Conservation (phyloP, 2,113 vertebrate genomes). For the Pontoporia blainvillei region DNA sequence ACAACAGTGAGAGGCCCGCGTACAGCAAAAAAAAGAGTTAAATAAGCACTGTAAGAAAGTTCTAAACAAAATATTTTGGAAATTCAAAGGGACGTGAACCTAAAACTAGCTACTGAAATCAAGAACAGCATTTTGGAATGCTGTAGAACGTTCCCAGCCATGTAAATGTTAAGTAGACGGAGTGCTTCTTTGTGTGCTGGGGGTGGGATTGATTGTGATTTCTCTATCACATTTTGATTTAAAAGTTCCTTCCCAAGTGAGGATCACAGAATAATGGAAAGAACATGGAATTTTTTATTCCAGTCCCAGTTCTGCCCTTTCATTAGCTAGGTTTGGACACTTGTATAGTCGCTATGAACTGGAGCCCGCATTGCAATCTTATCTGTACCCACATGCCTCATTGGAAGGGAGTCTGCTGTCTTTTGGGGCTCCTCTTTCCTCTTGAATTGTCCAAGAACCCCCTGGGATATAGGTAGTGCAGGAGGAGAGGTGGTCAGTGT, state of each 20-base stretch:
- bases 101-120: neutral
- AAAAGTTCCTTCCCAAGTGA: neutral
- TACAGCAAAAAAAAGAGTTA: neutral
- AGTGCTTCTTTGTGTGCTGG: neutral
- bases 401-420: neutral
- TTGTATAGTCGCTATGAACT: neutral
- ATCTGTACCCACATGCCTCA: neutral
- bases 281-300: neutral
- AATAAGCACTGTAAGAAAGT: neutral
- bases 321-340: neutral
- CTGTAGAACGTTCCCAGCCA: neutral
- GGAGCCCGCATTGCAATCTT: neutral
- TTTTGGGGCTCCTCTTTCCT: neutral
- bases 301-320: neutral
- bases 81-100: neutral
- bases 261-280: neutral
- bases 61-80: neutral
- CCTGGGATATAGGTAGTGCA: neutral
- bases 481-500: neutral
- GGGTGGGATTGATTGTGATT: neutral
- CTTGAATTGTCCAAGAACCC: neutral
- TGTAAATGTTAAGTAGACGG: neutral
- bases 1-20: too few relatives aligned
- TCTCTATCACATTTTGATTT: neutral
- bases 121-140: neutral